Evolutionary conservation across 2,888 invertebrate genomes (phyloP), one percentile per base, ranked within the genome.

Genomic region (Silvanus unidentatus): DNA sequence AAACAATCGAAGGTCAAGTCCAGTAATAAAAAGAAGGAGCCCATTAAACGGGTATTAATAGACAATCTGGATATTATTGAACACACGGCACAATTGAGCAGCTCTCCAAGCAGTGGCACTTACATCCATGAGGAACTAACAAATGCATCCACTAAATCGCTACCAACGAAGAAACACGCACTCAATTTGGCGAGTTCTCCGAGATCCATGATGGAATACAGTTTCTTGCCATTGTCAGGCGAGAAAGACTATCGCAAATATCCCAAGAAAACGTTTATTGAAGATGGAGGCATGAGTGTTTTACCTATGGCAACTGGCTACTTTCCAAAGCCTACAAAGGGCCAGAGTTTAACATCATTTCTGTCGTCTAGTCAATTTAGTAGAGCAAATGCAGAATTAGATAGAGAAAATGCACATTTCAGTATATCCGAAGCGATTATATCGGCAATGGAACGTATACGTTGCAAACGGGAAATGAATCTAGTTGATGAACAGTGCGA

Each of bases 321-420:
- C 58, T 81, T 83, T 62, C 81, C 81, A 1, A 72, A 74, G 45
- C 82, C 84, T 1, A 66, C 68, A 2, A 75, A 81, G 63, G 85
- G 86, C 1, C 87, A 88, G 70, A 85, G 82, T 55, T 70, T 89
- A 34, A 78, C 81, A 4, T 80, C 82, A 38, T 89, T 86, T 64
- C 69, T 89, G 22, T 81, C 84, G 2, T 84, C 84, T 13, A 80
- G 82, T 39, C 81, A 85, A 54, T 83, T 84, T 62, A 76, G 82
- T 22, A 77, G 81, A 48, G 75, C 80, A 13, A 84, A 84, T 60
- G 88, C 87, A 0, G 87, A 88, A 61, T 71, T 89, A 45, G 89
- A 89, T 60, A 73, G 88, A 62, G 90, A 91, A 72, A 90, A 90
- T 72, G 88, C 89, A 0, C 90, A 91, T 72, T 90, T 91, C 67